Base-by-base conservation (phyloP, 2,113 vertebrate genomes). In the Nothocercus nigrocapillus region DNA sequence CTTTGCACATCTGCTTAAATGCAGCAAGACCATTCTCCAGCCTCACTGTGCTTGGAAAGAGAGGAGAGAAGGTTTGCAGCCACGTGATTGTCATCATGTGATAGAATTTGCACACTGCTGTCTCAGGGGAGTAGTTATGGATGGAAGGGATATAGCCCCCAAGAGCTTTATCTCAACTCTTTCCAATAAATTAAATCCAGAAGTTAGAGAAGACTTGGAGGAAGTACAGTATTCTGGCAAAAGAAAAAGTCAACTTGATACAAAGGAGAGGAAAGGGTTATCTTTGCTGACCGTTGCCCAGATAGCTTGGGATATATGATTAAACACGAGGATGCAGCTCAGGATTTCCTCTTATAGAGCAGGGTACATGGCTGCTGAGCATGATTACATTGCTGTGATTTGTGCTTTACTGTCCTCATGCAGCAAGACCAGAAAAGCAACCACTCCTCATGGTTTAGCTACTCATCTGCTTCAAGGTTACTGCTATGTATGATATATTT, bases 311-410 rank as follows among this genome's bases (percentile, higher is more conserved):
- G 19, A 44, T 36, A 9, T 56, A 27, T 82, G 81, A 81, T 77
- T 87, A 84, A 87, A 59, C 19, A 59, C 38, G 36, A 87, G 28
- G 27, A 88, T 36, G 44, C 44, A 77, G 32, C 59, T 30, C 54
- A 54, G 27, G 81, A 89, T 92, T 92, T 81, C 24, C 42, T 77
- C 27, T 73, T 1, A 1, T 25, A 59, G 30, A 53, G 53, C 59
- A 77, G 56, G 34, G n/a, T 90, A 90, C 64, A 59, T 73, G 82
- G 74, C 74, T 92, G 53, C 54, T 90, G 86, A 81, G 67, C 86
- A 88, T 77, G 69, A 84, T 88, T 73, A 49, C 20, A 38, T 27
- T 84, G 69, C 22, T 77, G 53, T 84, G 74, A 84, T 92, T 87
- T 77, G 59, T 53, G 81, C 59, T 5, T 77, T 88, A 59, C 53